Evolutionary conservation across 1,140 invertebrate species (phyloP).

Genomic region (Dendroctonus ponderosae): DNA sequence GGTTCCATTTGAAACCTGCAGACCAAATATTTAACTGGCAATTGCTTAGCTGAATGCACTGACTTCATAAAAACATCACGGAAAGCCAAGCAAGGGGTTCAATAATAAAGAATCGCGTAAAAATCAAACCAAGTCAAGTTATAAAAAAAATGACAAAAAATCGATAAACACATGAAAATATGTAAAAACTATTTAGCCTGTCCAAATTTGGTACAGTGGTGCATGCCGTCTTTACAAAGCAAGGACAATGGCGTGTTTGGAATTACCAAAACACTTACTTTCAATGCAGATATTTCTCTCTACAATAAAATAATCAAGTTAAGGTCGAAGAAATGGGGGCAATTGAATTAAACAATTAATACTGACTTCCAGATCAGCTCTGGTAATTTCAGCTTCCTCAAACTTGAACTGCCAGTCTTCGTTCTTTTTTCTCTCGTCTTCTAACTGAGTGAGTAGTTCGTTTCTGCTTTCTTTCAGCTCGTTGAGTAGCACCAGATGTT

Average conservation of each 20-base stretch:
- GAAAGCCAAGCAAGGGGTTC: no score
- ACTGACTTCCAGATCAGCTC: conserved; percentile 77
- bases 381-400: conserved; percentile 82
- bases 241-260: no score
- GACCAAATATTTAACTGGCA: no score
- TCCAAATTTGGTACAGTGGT: no score
- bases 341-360: not conserved
- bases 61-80: no score
- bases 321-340: not conserved
- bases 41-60: no score
- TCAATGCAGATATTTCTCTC: conserved; percentile 52
- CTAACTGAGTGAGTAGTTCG: conserved; percentile 66
- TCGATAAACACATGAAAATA: conserved; percentile 27
- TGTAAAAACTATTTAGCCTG: no score
- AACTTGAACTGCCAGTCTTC: conserved; percentile 91
- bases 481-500: conserved; percentile 50
- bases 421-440: conserved; percentile 82
- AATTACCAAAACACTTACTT: conserved; percentile 49
- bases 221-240: no score
- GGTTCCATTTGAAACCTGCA: conserved; percentile 7
- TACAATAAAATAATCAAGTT: conserved; percentile 43
- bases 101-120: not conserved
- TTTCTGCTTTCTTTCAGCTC: conserved; percentile 66
- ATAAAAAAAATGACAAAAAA: not conserved
- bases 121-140: conserved; percentile 16